Base-by-base conservation (phyloP, 2,113 vertebrate species). In the Origma solitaria region DNA sequence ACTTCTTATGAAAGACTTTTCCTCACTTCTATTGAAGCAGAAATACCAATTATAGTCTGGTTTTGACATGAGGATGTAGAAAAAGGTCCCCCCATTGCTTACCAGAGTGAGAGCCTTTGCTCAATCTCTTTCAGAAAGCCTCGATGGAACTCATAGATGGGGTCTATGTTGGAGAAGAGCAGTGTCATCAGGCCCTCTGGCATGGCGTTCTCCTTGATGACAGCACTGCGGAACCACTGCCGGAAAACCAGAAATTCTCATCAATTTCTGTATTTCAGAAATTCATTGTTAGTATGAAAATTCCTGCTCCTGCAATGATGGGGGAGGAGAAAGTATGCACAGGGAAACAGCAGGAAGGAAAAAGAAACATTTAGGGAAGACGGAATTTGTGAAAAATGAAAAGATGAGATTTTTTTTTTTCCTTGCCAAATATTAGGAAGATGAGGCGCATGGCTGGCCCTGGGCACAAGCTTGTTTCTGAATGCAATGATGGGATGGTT, bases 181-280 rank as follows among this genome's bases (percentile, higher is more conserved):
- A 99, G 97, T 1, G 98, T 98, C 98, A 98, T 99, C 91, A 99
- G 98, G 14, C 97, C 97, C 30, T 99, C 98, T 0, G 99, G 98
- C 98, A 99, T 99, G 72, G 98, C 98, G 0, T 98, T 98, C 88
- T 99, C 99, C 97, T 99, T 99, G 97, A 98, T 98, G 91, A 99
- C 98, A 0, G 98, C 98, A 5, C 99, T 99, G 92, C 99, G 99
- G 94, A 99, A 99, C 99, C 99, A 99, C 99, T 99, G 97, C 22
- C 57, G 1, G 58, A 69, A 79, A 91, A 49, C 2, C 71, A 90
- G 31, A 70, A 62, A 83, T 1, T 4, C 56, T 1, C 18, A 62
- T 77, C 64, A 83, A 2, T 37, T 11, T 3, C 35, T 60, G 60
- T 60, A 6, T 1, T 27, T n/a, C 25, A 58, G 37, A 76, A 69